Evolutionary conservation across 2,888 invertebrate genomes (phyloP).

Genomic region (Hirtodrosophila duncani): DNA sequence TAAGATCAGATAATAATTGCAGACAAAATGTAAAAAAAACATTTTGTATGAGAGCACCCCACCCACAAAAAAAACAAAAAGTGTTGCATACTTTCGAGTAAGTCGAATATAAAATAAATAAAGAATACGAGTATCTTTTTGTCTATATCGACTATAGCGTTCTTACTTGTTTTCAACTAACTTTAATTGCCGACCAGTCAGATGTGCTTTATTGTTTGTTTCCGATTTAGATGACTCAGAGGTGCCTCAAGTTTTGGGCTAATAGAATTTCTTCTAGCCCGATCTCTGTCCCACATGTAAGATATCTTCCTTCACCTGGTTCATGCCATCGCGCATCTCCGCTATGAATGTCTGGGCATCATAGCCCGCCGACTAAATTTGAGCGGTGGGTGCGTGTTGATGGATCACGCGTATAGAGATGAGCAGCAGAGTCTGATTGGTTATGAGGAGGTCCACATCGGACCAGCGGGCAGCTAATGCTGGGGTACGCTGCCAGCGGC

Average conservation of each 20-base stretch:
- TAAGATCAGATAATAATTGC: too few species aligned
- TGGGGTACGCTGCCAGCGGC: conserved; percentile 63
- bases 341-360: conserved; percentile 84
- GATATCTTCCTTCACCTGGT: conserved; percentile 86
- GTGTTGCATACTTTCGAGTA: too few species aligned
- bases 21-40: too few species aligned
- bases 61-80: too few species aligned
- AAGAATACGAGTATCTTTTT: too few species aligned
- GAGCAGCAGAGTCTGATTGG: conserved; percentile 90
- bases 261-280: conserved; percentile 90
- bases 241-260: conserved; percentile 64
- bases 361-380: conserved; percentile 82
- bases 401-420: conserved; percentile 86
- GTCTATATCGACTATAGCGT: too few species aligned
- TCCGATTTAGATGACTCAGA: conserved; percentile 15
- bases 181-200: conserved; percentile 57
- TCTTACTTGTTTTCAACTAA: conserved; percentile 61
- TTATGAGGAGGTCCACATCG: conserved; percentile 92
- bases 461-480: conserved; percentile 79
- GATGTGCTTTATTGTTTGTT: conserved; percentile 49
- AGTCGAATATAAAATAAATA: too few species aligned
- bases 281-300: conserved; percentile 83
- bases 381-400: conserved; percentile 83
- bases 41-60: too few species aligned
- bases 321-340: conserved; percentile 88